Base-by-base conservation (phyloP, 2,113 vertebrate genomes). In the Pycnonotus jocosus region DNA sequence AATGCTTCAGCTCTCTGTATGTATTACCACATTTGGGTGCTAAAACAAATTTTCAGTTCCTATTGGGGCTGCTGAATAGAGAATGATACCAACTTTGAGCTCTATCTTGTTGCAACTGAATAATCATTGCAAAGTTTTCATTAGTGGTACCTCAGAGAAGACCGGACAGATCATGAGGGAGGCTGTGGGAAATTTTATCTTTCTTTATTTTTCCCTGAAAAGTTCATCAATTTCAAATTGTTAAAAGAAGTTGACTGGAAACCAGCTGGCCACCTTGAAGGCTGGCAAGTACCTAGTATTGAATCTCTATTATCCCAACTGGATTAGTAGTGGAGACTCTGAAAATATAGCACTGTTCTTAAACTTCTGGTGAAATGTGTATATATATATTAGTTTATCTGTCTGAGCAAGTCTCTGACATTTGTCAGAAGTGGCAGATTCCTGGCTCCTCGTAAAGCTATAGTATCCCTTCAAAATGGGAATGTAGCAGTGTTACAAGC, bases 201-300 rank as follows among this genome's bases (percentile, higher is more conserved):
- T 35, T 50, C 12, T 21, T 23, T 22, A 54, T 66, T 28, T 5
- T 1, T 0, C 1, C 5, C 53, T 7, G 10, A 21, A 70, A 84
- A 28, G 5, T 23, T 53, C 0, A 45, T 45, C 9, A 25, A 1
- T 58, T 71, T 62, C 42, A 81, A 11, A 18, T 58, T 69, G 7
- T 44, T 77, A 25, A 80, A 83, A 83, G 42, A 54, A n/a, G n/a
- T 30, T 54, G 13, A 31, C 11, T 45, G 31, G 53, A 81, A 80
- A 71, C 5, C 28, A 77, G 3, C 9, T 61, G 27, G 27, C 38
- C 33, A 72, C 1, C 6, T 31, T 57, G 33, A 85, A 71, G 31
- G 3, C 25, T 50, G 18, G 15, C 18, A 65, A n/a, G 20, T 30
- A 48, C 17, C 33, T 33, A n/a, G 4, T 15, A 35, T 60, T 47